A percentile compares a stretch with the other conserved stretches of the same genome.
Evolutionary conservation across 2,888 invertebrate species (phyloP).

Genomic region (Drosophila paracracens): DNA sequence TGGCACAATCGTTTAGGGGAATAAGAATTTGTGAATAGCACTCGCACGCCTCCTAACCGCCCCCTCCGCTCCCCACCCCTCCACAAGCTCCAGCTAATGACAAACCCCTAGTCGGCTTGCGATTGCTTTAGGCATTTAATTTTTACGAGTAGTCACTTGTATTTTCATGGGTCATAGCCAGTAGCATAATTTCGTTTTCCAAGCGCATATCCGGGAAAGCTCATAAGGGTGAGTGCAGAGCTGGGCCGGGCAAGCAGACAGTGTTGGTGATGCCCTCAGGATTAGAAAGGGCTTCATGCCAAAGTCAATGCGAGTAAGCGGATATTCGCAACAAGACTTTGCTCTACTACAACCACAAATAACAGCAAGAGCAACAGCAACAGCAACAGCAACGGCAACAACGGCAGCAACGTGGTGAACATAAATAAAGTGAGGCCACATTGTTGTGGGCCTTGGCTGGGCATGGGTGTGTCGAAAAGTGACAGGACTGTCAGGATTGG

Average conservation of each 20-base stretch:
- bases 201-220: slow-evolving; percentile 65
- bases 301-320: slow-evolving; percentile 65
- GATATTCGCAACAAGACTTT: slow-evolving; percentile 57
- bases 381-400: slow-evolving; percentile 15
- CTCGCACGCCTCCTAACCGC: neutral
- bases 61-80: neutral
- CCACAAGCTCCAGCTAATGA: neutral
- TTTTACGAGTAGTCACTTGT: slow-evolving; percentile 52
- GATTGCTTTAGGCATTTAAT: slow-evolving; percentile 49
- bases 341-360: slow-evolving; percentile 13
- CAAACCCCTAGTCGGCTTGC: slow-evolving; percentile 44
- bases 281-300: slow-evolving; percentile 56
- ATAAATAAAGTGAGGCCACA: slow-evolving; percentile 63
- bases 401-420: slow-evolving; percentile 46
- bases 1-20: slow-evolving; percentile 19
- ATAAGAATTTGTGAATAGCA: slow-evolving; percentile 5
- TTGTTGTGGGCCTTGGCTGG: slow-evolving; percentile 12
- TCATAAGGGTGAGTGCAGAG: slow-evolving; percentile 1
- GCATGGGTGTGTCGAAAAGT: slow-evolving; percentile 17
- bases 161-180: slow-evolving; percentile 46
- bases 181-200: slow-evolving; percentile 67
- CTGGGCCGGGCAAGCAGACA: neutral
- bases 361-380: slow-evolving; percentile 2
- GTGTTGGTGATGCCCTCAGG: slow-evolving; percentile 30
- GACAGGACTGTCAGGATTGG: neutral